Evolutionary conservation across 2,113 vertebrate genomes (phyloP), one percentile per base, ranked within the genome.

Genomic region (Jaculus jaculus): DNA sequence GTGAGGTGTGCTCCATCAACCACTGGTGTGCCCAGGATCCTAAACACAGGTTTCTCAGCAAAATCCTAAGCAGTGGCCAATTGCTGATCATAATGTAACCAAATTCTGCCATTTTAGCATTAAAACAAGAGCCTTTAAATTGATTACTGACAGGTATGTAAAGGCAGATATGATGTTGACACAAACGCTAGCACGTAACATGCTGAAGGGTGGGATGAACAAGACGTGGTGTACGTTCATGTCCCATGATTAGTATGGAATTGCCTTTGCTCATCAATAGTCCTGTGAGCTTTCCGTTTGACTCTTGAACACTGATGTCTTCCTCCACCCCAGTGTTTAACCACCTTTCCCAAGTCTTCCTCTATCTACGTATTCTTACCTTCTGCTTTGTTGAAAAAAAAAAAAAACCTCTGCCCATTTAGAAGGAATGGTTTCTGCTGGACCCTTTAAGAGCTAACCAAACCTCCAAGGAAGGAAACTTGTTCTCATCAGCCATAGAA

Each of bases 311-410:
- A 86, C 42, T 69, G 65, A 9, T 66, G 18, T 65, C 42, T 51
- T 66, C 10, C 42, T 60, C 42, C 60, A 66, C 7, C 42, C n/a
- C 82, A 63, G 12, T 11, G 3, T 37, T 72, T 54, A 21, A 60
- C 13, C 11, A 51, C 20, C 20, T 34, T 23, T 72, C 58, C 42
- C 69, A 74, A 3, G 11, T 82, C 51, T 37, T 90, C 65, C 32
- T 61, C 37, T 10, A 11, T 66, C 90, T 90, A 39, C 83, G 82
- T 78, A 4, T 54, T 23, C 34, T 77, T 15, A 73, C 58, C 2
- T 28, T 2, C 30, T 92, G 54, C 42, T 78, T 80, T 90, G 42
- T 74, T 95, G 9, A 86, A 79, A 91, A 91, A 37, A 87, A 32
- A 6, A 65, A 89, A 91, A 47, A 86, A 16, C 54, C 15, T 63